A percentile compares a stretch with the other conserved stretches of the same genome.
phyloP scores from a whole-genome alignment of 2,113 vertebrate species.

The Mesocricetus auratus region DNA sequence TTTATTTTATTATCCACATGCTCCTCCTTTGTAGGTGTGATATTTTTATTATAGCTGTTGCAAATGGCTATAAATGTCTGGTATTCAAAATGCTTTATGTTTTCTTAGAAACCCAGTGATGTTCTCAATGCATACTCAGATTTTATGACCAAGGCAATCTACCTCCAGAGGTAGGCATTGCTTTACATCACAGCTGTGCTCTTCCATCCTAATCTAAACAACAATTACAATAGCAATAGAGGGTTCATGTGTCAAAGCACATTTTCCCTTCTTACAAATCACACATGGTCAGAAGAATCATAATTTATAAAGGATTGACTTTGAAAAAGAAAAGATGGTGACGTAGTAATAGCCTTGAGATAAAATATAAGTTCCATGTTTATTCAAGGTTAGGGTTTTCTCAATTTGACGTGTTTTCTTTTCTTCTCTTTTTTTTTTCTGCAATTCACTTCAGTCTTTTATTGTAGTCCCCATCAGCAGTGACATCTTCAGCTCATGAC shows the following conservation, averaged over 20 bases:
- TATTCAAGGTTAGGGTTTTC: conserved; percentile 25
- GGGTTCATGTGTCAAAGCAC: neutral
- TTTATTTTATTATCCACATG: conserved; percentile 43
- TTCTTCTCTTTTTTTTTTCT: neutral
- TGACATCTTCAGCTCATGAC: neutral
- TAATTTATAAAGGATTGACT: neutral
- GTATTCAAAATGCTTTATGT: conserved; percentile 43
- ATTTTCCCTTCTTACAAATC: conserved; percentile 20
- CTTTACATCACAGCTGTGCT: neutral
- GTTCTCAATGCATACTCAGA: neutral
- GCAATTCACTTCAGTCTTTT: neutral
- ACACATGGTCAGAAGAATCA: neutral
- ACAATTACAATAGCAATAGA: neutral
- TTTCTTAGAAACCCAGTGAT: conserved; percentile 1
- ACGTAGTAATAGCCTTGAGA: neutral
- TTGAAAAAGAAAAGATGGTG: neutral
- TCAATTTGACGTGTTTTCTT: neutral
- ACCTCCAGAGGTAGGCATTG: neutral
- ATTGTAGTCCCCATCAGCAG: neutral
- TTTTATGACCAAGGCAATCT: conserved; percentile 39
- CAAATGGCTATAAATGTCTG: conserved; percentile 46
- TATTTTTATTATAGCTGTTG: neutral
- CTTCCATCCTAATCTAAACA: conserved; percentile 11
- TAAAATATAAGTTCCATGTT: conserved; percentile 2
- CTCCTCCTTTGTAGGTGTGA: conserved; percentile 4